Conservation (phyloP, 2,888 invertebrate genomes). For the Lycia hirtaria region DNA sequence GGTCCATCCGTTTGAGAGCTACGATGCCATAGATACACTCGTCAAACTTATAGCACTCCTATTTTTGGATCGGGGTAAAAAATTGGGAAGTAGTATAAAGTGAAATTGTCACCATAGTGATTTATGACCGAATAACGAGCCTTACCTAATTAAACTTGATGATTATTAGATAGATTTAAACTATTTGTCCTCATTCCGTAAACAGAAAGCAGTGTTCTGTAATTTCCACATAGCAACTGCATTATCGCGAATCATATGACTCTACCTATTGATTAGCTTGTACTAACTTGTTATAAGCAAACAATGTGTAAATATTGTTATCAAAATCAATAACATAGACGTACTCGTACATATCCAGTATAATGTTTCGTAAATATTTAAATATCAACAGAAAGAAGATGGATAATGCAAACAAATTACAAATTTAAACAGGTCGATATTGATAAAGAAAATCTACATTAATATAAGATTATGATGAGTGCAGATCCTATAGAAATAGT, state of each 20-base stretch:
- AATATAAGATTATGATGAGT: background rate
- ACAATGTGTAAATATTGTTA: slow-evolving; percentile 3
- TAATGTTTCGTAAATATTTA: background rate
- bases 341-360: background rate
- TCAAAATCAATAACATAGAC: slow-evolving; percentile 5
- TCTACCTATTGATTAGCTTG: background rate
- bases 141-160: too few relatives aligned
- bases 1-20: too few relatives aligned
- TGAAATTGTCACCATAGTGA: too few relatives aligned
- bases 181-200: background rate
- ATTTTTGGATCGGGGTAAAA: too few relatives aligned
- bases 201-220: background rate
- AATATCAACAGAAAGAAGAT: background rate
- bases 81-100: too few relatives aligned
- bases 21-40: too few relatives aligned
- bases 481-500: background rate
- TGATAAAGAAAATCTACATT: too few relatives aligned
- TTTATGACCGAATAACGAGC: too few relatives aligned
- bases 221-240: background rate
- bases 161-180: background rate
- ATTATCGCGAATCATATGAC: background rate
- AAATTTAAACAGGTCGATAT: background rate
- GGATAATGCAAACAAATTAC: background rate
- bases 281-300: slow-evolving; percentile 1
- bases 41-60: too few relatives aligned